Base-by-base conservation (phyloP, 2,888 invertebrate genomes). In the Elegia similella region DNA sequence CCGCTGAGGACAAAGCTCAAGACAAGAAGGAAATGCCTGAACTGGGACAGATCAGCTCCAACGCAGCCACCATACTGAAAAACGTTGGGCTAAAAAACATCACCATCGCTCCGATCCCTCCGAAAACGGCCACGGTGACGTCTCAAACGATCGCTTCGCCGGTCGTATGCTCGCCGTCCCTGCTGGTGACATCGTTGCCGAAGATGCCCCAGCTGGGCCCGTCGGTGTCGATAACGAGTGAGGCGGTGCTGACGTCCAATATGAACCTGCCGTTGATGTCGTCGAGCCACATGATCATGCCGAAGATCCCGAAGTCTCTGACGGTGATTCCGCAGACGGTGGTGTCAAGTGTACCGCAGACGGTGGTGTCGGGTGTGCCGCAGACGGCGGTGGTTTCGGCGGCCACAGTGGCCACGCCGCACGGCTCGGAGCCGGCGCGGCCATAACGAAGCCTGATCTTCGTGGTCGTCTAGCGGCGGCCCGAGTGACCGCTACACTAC, bases 251-350 rank as follows among this genome's bases (percentile, higher is more conserved):
- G 1, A 70, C 78, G 0, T 73, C 80, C 0, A 72, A 65, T 43
- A 34, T 73, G 7, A 72, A 65, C 44, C 38, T 73, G 7, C 75
- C 82, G 0, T 55, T 81, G 2, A 77, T 89, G 66, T 68, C 84
- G 65, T 67, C 84, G 0, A 76, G 73, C 17, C 79, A 81, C 57
- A 75, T 86, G 77, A 85, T 94, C 56, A 87, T 96, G 89, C 95
- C 96, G 52, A 95, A 95, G 83, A 95, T 96, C 76, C 96, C 96
- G 30, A 96, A 95, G 79, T 95, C 95, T 1, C 80, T 96, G 66
- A 96, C 96, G 0, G 96, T 96, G 56, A 96, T 96, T 72, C 95
- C 96, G 10, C 96, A 96, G 62, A 77, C 79, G 6, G 67, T 80
- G 12, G 64, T 74, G 38, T 32, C 75, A 3, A 61, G 54, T 7